Evolutionary conservation across 2,113 vertebrate species (phyloP).

Genomic region (Mirza zaza): DNA sequence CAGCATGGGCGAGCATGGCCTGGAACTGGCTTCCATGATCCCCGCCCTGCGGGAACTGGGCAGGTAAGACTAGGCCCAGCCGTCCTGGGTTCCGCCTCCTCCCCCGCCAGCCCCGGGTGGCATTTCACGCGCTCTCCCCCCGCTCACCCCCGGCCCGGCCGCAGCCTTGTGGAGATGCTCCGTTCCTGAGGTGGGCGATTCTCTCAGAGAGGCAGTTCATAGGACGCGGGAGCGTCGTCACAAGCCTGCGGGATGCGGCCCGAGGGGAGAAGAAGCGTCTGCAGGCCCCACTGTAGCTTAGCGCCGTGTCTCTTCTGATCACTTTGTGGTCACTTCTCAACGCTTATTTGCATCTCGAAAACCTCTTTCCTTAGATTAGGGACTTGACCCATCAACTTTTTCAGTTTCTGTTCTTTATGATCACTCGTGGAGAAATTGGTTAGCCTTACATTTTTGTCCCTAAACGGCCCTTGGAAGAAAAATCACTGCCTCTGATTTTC

Average conservation of each 20-base stretch:
- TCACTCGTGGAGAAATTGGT: not conserved
- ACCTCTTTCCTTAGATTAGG: not conserved
- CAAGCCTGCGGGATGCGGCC: not conserved
- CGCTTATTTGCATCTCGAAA: not conserved
- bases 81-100: not conserved
- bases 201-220: rapidly evolving
- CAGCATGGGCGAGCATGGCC: constrained; percentile 87
- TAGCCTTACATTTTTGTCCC: not conserved
- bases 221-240: no score
- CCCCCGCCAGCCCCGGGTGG: not conserved
- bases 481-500: not conserved
- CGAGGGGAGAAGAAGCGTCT: not conserved
- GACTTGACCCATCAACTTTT: not conserved
- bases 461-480: not conserved
- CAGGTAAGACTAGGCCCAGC: constrained; percentile 83
- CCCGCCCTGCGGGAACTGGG: constrained; percentile 94
- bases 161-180: not conserved
- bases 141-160: not conserved
- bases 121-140: not conserved
- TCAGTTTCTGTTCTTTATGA: not conserved
- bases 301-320: no score
- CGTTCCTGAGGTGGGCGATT: not conserved
- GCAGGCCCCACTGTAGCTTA: not conserved
- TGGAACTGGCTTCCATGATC: constrained; percentile 97
- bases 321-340: not conserved